These are phyloP conservation scores for Crossocerus cetratus DNA, from an alignment of 2,888 invertebrate genomes.

Conservation along the genomic window DNA sequence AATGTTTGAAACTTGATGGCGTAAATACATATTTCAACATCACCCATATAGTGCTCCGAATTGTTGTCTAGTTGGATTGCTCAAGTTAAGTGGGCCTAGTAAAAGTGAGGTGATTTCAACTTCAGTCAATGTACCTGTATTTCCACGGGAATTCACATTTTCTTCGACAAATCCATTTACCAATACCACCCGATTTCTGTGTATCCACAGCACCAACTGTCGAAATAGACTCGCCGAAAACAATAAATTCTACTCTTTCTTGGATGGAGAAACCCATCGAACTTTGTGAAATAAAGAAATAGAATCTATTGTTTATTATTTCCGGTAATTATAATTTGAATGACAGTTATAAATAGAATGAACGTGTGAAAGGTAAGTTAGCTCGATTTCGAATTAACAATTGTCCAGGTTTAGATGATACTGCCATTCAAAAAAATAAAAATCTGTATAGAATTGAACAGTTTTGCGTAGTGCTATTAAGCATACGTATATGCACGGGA, in stretches of 20 bases:
- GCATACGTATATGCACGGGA: too few species aligned
- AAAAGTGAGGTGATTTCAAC: slow-evolving; percentile 33
- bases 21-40: too few species aligned
- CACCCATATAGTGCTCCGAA: neutral
- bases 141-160: slow-evolving; percentile 2
- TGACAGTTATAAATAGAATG: too few species aligned
- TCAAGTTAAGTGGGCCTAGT: neutral
- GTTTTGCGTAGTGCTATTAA: too few species aligned
- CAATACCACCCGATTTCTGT: slow-evolving; percentile 19
- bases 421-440: too few species aligned
- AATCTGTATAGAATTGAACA: too few species aligned
- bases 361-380: too few species aligned
- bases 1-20: too few species aligned
- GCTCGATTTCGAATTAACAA: too few species aligned
- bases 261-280: slow-evolving; percentile 1
- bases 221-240: slow-evolving; percentile 19
- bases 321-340: too few species aligned
- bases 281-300: neutral
- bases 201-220: slow-evolving; percentile 4
- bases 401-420: too few species aligned
- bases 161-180: slow-evolving; percentile 32
- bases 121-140: slow-evolving; percentile 8
- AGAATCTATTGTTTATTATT: too few species aligned
- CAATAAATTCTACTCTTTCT: slow-evolving; percentile 29
- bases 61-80: neutral